Conservation (phyloP, 2,113 vertebrate genomes). For the Corapipo altera region DNA sequence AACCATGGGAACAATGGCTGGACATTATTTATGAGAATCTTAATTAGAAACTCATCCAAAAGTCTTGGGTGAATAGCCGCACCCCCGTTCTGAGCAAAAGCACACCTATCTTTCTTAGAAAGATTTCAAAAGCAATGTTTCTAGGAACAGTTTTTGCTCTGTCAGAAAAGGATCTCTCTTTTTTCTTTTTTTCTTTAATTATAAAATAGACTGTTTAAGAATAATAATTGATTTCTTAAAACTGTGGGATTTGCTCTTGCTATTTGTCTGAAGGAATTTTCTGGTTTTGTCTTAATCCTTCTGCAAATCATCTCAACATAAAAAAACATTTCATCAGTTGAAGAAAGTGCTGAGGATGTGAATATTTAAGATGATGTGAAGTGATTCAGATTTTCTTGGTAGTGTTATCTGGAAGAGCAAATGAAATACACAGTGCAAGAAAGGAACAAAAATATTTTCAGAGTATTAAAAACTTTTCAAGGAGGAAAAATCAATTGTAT, state of each 20-base stretch:
- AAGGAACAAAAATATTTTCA: neutral
- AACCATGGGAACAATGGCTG: neutral
- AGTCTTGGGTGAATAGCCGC: neutral
- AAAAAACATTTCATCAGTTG: neutral
- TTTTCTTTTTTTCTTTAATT: neutral
- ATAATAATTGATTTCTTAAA: conserved; percentile 19
- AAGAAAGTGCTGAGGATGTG: neutral
- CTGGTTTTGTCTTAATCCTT: neutral
- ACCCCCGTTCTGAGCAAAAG: neutral
- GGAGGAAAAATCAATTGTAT: neutral
- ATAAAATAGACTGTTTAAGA: neutral
- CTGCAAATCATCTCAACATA: neutral
- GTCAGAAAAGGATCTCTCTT: neutral
- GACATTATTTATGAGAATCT: neutral
- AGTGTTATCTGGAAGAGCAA: neutral
- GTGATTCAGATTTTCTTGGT: neutral
- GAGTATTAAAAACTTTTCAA: neutral
- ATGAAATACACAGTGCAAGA: neutral
- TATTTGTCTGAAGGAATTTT: neutral
- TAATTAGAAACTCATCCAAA: neutral
- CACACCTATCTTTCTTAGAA: neutral
- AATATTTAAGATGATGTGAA: neutral
- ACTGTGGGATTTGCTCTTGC: neutral
- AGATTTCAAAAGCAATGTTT: neutral
- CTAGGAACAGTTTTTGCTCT: neutral